A percentile compares a stretch with the other conserved stretches of the same genome.
Evolutionary conservation across 2,888 invertebrate species (phyloP).

Genomic region (Thecophora atra): DNA sequence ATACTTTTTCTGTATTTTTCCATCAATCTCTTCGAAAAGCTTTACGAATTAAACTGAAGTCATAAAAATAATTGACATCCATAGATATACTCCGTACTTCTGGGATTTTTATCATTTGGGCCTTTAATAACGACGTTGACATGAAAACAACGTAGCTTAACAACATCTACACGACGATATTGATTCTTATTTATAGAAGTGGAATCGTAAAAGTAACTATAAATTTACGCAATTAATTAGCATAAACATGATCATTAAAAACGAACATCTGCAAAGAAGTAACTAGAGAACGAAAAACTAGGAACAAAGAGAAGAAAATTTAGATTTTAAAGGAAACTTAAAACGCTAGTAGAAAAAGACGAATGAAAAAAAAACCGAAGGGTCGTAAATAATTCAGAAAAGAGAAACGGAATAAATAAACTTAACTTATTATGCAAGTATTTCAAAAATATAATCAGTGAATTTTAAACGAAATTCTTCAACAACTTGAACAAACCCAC

Average conservation of each 20-base stretch:
- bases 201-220: not conserved
- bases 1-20: too few relatives aligned
- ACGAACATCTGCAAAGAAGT: not conserved
- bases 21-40: too few relatives aligned
- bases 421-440: slow-evolving; percentile 1
- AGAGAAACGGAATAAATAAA: not conserved
- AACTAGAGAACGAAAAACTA: not conserved
- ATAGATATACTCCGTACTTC: too few relatives aligned
- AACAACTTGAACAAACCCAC: not conserved
- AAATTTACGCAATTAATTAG: slow-evolving; percentile 6
- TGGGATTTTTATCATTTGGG: too few relatives aligned
- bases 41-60: too few relatives aligned
- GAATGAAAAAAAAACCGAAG: not conserved
- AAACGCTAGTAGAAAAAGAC: not conserved
- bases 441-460: slow-evolving; percentile 20
- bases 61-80: too few relatives aligned
- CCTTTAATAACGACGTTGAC: too few relatives aligned
- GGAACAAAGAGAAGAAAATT: not conserved
- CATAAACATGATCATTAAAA: slow-evolving; percentile 1
- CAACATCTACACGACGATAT: too few relatives aligned
- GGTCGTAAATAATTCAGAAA: not conserved
- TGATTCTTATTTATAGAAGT: too few relatives aligned
- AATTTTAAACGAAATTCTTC: slow-evolving; percentile 13
- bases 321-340: not conserved
- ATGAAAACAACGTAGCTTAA: too few relatives aligned